Evolutionary conservation across 2,797 vertebrate species (phyloP).

Genomic region (Schizothorax lantsangensis): DNA sequence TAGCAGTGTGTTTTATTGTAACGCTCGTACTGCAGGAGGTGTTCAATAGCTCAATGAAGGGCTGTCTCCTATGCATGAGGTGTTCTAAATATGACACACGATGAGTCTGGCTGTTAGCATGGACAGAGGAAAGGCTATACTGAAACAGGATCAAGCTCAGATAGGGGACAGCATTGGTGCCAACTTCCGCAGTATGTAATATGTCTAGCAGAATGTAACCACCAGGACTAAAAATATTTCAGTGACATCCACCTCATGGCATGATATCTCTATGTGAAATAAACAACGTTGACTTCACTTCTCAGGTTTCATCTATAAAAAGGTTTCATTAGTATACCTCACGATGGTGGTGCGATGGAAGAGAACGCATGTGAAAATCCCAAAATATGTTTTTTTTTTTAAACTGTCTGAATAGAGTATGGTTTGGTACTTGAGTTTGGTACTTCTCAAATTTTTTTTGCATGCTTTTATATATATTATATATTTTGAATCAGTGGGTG

Average conservation of each 20-base stretch:
- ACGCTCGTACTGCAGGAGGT: conserved; percentile 41
- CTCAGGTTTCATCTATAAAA: conserved; percentile 51
- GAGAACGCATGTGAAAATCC: conserved; percentile 14
- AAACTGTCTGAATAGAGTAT: not conserved
- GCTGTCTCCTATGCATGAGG: conserved; percentile 34
- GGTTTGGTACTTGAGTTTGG: no score
- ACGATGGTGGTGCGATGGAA: conserved; percentile 32
- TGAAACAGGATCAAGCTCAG: conserved; percentile 60
- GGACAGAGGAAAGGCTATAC: conserved; percentile 61
- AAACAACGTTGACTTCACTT: conserved; percentile 61
- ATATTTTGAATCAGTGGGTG: conserved; percentile 8
- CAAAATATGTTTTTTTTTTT: conserved; percentile 22
- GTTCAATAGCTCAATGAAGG: conserved; percentile 38
- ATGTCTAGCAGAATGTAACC: conserved; percentile 56
- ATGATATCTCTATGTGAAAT: conserved; percentile 61
- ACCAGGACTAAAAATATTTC: conserved; percentile 65
- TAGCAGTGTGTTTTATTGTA: conserved; percentile 40
- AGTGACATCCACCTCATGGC: conserved; percentile 57
- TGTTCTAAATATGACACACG: conserved; percentile 61
- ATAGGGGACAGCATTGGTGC: conserved; percentile 55
- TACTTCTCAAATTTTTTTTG: not conserved
- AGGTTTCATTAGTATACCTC: conserved; percentile 10
- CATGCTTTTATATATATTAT: conserved; percentile 4
- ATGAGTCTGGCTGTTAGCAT: conserved; percentile 57
- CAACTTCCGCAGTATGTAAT: conserved; percentile 53